A percentile compares a stretch with the other conserved stretches of the same genome.
Conservation (phyloP, 2,797 vertebrate species). For the Malacoctenus gilli region DNA sequence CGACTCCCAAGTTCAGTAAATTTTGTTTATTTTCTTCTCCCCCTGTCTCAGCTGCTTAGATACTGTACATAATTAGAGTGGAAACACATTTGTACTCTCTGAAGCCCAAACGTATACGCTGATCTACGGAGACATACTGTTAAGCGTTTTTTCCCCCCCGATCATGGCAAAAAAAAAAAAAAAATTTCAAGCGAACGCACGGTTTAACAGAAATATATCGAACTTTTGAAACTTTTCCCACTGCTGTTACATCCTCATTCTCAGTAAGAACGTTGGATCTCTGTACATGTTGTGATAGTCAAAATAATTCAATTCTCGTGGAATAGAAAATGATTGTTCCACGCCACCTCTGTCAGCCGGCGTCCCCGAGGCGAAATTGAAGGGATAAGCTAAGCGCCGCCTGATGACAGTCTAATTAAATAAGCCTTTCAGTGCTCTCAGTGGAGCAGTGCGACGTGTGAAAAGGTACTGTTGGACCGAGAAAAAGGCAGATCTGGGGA, state of each 20-base stretch:
- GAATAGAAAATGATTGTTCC: conserved; percentile 23
- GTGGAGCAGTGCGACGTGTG: conserved; percentile 68
- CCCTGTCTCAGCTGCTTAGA: conserved; percentile 77
- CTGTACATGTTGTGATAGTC: no score
- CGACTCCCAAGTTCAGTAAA: conserved; percentile 70
- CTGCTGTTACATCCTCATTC: no score
- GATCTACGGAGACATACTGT: no score
- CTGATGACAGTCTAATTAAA: conserved; percentile 83
- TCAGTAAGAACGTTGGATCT: no score
- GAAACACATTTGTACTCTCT: conserved; percentile 38
- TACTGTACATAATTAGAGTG: conserved; percentile 74
- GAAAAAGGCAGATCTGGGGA: conserved; percentile 27
- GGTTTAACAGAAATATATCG: no score
- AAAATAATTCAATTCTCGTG: background rate
- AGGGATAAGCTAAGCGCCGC: conserved; percentile 76
- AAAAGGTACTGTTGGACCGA: conserved; percentile 64
- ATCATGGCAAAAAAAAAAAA: no score
- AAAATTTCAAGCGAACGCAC: no score
- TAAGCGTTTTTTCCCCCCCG: no score
- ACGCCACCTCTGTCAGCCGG: conserved; percentile 19
- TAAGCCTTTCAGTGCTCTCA: conserved; percentile 73
- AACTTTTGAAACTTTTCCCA: no score
- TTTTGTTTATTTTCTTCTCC: conserved; percentile 80
- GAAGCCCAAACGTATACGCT: conserved; percentile 27
- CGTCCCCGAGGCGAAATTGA: conserved; percentile 56